These are phyloP conservation scores for Larimichthys polyactis DNA, from an alignment of 2,113 vertebrate species.

Conservation along the genomic window DNA sequence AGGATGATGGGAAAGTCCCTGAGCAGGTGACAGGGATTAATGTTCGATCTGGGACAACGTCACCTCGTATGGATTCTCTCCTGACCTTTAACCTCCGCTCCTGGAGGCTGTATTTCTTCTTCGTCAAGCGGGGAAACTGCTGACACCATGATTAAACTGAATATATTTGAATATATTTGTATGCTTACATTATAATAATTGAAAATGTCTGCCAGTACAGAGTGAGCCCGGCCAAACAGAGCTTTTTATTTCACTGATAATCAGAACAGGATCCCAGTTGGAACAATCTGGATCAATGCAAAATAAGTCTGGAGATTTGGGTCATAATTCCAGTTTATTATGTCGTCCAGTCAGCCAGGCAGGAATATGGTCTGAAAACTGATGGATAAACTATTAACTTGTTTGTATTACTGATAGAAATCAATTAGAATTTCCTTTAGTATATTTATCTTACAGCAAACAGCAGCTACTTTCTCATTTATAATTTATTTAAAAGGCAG, in stretches of 20 bases:
- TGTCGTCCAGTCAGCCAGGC: too few relatives aligned
- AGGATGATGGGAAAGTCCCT: slow-evolving; percentile 47
- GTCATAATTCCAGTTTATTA: too few relatives aligned
- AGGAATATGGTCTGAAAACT: too few relatives aligned
- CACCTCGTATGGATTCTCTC: slow-evolving; percentile 53
- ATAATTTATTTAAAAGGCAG: neutral
- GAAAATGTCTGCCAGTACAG: neutral
- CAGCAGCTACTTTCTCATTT: neutral
- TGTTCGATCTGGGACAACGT: slow-evolving; percentile 31
- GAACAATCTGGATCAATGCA: neutral
- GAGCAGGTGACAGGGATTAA: slow-evolving; percentile 53
- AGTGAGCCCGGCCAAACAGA: neutral
- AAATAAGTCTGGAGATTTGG: neutral
- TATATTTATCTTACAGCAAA: neutral
- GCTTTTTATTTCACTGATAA: neutral
- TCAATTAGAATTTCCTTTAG: neutral
- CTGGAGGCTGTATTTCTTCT: slow-evolving; percentile 34
- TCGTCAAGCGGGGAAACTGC: neutral
- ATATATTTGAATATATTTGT: neutral
- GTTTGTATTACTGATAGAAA: neutral
- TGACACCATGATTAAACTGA: neutral
- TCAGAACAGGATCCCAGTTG: neutral
- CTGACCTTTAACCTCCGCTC: slow-evolving; percentile 54
- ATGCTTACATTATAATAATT: slow-evolving; percentile 4
- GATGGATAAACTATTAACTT: neutral